These are phyloP conservation scores for Lucilia sericata DNA, from an alignment of 1,140 invertebrate genomes.

Conservation along the genomic window DNA sequence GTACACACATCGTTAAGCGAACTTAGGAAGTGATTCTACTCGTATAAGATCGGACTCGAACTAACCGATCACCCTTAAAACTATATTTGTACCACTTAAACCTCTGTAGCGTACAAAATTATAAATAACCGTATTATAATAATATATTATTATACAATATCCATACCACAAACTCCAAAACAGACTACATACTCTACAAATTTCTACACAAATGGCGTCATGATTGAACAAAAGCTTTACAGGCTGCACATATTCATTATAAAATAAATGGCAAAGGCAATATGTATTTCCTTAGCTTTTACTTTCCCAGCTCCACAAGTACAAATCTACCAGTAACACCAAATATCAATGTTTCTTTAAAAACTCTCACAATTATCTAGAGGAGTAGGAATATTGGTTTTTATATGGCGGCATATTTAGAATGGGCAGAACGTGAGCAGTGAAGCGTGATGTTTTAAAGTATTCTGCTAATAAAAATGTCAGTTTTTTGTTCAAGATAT, in stretches of 20 bases:
- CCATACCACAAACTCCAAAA: background rate
- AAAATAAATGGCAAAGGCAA: background rate
- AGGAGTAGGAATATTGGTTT: too few species aligned
- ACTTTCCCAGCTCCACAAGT: too few species aligned
- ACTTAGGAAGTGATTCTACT: too few species aligned
- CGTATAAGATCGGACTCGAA: too few species aligned
- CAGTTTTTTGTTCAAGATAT: background rate
- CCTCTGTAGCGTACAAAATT: background rate
- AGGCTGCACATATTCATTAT: background rate
- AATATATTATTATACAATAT: background rate
- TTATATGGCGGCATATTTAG: too few species aligned
- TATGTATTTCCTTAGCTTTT: background rate
- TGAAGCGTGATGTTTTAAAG: conserved; percentile 36
- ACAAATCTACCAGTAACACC: too few species aligned
- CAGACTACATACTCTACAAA: background rate
- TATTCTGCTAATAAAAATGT: conserved; percentile 39
- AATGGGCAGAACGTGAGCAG: conserved; percentile 34
- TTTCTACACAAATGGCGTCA: background rate
- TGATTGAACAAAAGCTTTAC: background rate
- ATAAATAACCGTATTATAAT: conserved; percentile 5
- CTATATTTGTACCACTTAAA: too few species aligned
- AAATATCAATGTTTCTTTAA: too few species aligned
- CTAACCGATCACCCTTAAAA: too few species aligned
- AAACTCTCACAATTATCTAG: too few species aligned
- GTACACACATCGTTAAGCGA: too few species aligned